Conservation (phyloP, 2,113 vertebrate genomes). For the Odocoileus hemionus region DNA sequence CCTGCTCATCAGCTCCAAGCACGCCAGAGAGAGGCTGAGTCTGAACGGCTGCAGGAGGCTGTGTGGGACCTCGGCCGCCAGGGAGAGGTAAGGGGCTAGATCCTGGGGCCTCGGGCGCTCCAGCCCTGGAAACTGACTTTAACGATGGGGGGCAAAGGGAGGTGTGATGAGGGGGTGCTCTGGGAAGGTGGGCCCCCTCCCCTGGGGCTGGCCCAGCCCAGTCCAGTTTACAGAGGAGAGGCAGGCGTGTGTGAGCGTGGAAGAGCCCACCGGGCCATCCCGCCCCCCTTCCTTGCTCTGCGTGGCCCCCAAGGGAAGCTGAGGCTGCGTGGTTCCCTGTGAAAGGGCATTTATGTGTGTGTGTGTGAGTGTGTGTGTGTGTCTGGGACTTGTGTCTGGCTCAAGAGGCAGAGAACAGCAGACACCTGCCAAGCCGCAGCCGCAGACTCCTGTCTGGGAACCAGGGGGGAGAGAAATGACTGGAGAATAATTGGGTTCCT, state of each 20-base stretch:
- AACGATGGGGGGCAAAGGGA: not conserved
- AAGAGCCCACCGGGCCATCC: not conserved
- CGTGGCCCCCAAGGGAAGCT: not conserved
- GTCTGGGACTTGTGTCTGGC: constrained; percentile 44
- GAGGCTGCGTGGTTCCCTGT: not conserved
- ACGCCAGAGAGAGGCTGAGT: not conserved
- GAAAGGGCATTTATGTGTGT: not conserved
- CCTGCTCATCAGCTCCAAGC: not conserved
- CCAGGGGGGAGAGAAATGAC: not conserved
- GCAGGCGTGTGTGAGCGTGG: not conserved
- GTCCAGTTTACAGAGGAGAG: not conserved
- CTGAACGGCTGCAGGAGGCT: not conserved
- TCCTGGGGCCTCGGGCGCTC: not conserved
- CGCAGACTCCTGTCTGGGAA: constrained; percentile 34
- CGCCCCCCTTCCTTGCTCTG: too few relatives aligned
- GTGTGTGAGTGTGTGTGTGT: not conserved
- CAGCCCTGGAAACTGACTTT: not conserved
- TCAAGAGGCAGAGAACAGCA: not conserved
- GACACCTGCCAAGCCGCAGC: constrained; percentile 33
- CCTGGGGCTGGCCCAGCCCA: not conserved
- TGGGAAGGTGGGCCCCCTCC: not conserved
- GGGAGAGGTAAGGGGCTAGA: constrained; percentile 51
- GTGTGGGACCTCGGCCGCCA: not conserved
- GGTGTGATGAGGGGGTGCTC: not conserved
- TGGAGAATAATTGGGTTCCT: not conserved